Base-by-base conservation (phyloP, 2,888 invertebrate genomes). In the Horisme vitalbata region DNA sequence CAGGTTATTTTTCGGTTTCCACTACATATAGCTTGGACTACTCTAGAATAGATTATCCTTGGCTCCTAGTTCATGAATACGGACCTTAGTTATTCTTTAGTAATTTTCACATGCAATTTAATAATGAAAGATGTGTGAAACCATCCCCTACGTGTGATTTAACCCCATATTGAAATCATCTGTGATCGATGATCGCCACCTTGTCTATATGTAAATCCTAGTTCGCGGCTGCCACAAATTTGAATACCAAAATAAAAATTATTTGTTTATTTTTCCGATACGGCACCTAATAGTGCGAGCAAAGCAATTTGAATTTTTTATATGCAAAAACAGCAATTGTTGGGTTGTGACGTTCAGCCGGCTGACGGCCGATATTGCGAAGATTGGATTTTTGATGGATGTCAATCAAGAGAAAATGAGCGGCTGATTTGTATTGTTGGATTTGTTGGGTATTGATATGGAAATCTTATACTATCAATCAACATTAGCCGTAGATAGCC, bases 151-250 rank as follows among this genome's bases (percentile, higher is more conserved):
- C n/a, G 41, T 57, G 5, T 26, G 48, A 61, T 57, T 60, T 61
- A 59, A 37, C 66, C 65, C 68, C 55, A 65, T 78, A 79, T 80
- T 75, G 75, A 77, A 76, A 82, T 79, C 57, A 76, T 71, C 62
- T 52, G 53, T 82, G 81, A 85, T 85, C 75, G 78, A 80, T 82
- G 73, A 79, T 76, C 61, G 68, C 53, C 61, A 72, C 71, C 77
- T 82, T 79, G 80, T 88, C 79, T 87, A 85, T 83, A 88, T 88
- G 88, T 81, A 85, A 88, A 88, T 87, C 52, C 52, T 75, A 72
- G 70, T 77, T 75, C 61, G 68, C 72, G 72, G 71, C 62, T 59
- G 70, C 48, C 67, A 64, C 63, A 73, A 73, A 87, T 87, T 85
- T 85, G 83, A 85, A 83, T 79, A 83, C 78, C 79, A 86, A 87